Conservation (phyloP, 2,113 vertebrate species). For the Aspidoscelis tigris region DNA sequence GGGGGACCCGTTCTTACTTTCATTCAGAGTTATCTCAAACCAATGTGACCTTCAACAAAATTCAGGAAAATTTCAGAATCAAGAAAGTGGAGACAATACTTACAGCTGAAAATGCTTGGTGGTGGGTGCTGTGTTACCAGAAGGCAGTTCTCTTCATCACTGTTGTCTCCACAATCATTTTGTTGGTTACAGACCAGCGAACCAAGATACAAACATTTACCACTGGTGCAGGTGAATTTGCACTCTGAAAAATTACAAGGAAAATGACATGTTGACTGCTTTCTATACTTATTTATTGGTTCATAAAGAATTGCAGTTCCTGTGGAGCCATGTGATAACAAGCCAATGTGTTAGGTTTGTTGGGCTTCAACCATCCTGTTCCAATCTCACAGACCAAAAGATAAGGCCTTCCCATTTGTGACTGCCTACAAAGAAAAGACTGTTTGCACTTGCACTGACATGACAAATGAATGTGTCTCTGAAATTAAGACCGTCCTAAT, state of each 20-base stretch:
- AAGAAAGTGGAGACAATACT: conserved; percentile 71
- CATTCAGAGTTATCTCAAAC: not conserved
- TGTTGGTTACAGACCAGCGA: conserved; percentile 96
- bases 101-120: conserved; percentile 93
- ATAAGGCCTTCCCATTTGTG: no score
- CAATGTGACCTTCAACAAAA: not conserved
- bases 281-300: conserved; percentile 11
- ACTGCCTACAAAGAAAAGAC: no score
- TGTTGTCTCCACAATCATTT: conserved; percentile 97
- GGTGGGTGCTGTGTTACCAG: conserved; percentile 95
- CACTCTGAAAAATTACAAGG: conserved; percentile 84
- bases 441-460: no score
- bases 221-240: conserved; percentile 97
- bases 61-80: not conserved
- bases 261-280: conserved; percentile 34
- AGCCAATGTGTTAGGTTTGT: no score
- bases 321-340: no score
- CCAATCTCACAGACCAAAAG: no score
- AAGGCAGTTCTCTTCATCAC: conserved; percentile 95
- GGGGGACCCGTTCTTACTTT: not conserved
- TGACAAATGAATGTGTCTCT: no score
- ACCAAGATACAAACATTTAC: conserved; percentile 94
- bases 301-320: no score
- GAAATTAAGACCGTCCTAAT: no score
- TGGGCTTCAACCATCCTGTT: no score